Conservation (phyloP, 2,113 vertebrate genomes). For the Limnothrissa miodon region DNA sequence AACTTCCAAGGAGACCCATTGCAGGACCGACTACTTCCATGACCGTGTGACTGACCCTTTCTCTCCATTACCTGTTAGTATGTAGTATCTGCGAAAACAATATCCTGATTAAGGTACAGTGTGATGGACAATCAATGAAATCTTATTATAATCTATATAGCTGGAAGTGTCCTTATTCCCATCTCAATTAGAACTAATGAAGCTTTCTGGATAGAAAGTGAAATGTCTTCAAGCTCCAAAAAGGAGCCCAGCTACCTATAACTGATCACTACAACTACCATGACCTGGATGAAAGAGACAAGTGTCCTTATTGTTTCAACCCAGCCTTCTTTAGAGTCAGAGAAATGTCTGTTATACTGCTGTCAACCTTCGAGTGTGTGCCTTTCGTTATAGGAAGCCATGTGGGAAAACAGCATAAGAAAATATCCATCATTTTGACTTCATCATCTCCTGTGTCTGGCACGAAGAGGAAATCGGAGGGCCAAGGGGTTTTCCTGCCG, state of each 20-base stretch:
- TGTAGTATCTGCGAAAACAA: too few relatives aligned
- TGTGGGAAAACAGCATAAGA: background rate
- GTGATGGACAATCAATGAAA: too few relatives aligned
- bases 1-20: too few relatives aligned
- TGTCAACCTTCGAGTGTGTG: background rate
- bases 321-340: background rate
- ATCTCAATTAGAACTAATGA: too few relatives aligned
- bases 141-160: background rate
- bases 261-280: too few relatives aligned
- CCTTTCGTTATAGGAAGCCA: background rate
- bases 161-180: background rate
- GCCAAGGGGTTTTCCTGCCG: conserved; percentile 33
- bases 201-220: too few relatives aligned
- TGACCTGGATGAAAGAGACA: too few relatives aligned
- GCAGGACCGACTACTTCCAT: too few relatives aligned
- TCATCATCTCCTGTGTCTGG: conserved; percentile 13
- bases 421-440: background rate
- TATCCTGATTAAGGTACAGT: too few relatives aligned
- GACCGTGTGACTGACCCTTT: too few relatives aligned
- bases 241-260: too few relatives aligned
- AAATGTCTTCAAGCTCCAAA: too few relatives aligned
- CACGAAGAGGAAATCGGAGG: conserved; percentile 20
- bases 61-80: background rate
- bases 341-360: background rate
- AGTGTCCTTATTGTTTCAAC: background rate